phyloP scores from a whole-genome alignment of 2,888 invertebrate species.

The Euproctis similis region DNA sequence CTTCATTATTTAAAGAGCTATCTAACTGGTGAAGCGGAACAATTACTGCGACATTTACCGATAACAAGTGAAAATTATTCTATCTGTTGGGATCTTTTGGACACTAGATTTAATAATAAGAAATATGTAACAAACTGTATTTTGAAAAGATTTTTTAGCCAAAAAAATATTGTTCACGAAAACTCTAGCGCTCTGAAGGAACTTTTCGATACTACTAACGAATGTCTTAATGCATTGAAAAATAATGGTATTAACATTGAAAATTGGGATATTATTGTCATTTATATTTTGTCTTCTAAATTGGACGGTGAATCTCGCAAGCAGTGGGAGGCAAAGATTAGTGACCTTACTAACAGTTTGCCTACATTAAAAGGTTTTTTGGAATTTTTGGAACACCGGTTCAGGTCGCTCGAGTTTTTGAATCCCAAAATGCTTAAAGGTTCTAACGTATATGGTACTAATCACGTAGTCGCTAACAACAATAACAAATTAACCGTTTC shows the following conservation, averaged over 20 bases:
- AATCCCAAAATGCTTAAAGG: neutral
- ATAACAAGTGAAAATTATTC: neutral
- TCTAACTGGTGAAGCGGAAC: neutral
- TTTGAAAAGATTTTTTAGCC: neutral
- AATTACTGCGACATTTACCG: neutral
- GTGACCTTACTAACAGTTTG: neutral
- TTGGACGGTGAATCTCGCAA: neutral
- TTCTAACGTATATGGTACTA: neutral
- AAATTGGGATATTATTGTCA: neutral
- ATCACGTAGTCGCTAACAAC: neutral
- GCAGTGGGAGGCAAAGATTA: neutral
- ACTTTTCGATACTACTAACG: too few relatives aligned
- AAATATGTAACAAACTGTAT: neutral
- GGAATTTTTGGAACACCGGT: neutral
- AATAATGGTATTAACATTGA: neutral
- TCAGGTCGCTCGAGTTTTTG: neutral
- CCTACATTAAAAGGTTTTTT: conserved; percentile 1
- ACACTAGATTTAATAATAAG: neutral
- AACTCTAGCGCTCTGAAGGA: conserved; percentile 1
- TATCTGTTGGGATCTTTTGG: neutral
- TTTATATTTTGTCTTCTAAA: neutral
- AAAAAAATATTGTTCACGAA: neutral
- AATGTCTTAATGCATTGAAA: conserved; percentile 2
- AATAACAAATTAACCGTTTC: too few relatives aligned
- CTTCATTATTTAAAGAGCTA: neutral